A percentile compares a stretch with the other conserved stretches of the same genome.
Conservation (phyloP, 2,797 vertebrate genomes). For the Microcaecilia unicolor region DNA sequence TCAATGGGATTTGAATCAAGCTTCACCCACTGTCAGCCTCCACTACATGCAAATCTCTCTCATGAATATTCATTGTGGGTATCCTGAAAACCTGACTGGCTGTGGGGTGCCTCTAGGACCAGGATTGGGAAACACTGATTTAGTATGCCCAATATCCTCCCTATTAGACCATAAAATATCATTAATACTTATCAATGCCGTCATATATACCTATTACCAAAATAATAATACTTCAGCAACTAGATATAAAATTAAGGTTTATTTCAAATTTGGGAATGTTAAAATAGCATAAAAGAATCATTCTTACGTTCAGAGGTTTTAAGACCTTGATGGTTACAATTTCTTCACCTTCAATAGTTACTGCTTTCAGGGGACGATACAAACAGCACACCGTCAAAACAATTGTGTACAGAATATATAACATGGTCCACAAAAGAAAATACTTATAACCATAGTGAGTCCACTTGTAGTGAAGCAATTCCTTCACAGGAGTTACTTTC, state of each 20-base stretch:
- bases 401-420: constrained; percentile 12
- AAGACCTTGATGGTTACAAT: constrained; percentile 12
- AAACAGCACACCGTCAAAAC: constrained; percentile 16
- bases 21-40: no score
- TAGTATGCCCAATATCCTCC: no score
- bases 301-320: constrained; percentile 12
- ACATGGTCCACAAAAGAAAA: constrained; percentile 13
- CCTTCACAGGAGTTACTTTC: constrained; percentile 12
- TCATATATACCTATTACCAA: no score
- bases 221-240: no score
- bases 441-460: constrained; percentile 12
- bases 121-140: no score
- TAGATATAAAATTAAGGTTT: background rate
- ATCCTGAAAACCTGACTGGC: no score
- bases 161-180: no score
- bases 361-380: constrained; percentile 8
- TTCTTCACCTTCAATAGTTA: background rate
- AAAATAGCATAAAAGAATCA: background rate
- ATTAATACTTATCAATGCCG: background rate
- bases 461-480: constrained; percentile 15
- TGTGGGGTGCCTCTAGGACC: no score
- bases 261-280: background rate
- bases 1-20: no score
- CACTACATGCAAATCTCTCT: no score
- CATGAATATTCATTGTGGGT: no score